Conservation (phyloP, 1,140 invertebrate genomes). For the Protaetia brevitarsis region DNA sequence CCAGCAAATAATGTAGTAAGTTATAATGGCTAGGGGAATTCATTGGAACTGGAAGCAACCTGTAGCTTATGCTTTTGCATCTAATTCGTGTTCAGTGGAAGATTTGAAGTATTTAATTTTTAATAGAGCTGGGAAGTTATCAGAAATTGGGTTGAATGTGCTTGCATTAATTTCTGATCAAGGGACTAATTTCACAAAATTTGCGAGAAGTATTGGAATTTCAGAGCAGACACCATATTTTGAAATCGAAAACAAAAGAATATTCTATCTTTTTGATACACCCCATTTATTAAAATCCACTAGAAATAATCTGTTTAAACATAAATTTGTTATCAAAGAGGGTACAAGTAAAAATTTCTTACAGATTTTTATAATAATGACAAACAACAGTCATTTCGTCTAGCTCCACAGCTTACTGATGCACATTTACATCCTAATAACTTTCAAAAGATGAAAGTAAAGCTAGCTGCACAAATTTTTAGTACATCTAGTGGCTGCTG, state of each 20-base stretch:
- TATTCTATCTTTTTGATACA: slow-evolving; percentile 37
- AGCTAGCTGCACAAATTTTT: slow-evolving; percentile 39
- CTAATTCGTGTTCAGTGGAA: slow-evolving; percentile 26
- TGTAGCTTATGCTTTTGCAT: slow-evolving; percentile 31
- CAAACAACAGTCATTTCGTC: slow-evolving; percentile 25
- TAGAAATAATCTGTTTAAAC: slow-evolving; percentile 34
- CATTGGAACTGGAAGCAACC: slow-evolving; percentile 37
- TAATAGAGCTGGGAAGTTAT: slow-evolving; percentile 30
- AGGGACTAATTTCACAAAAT: slow-evolving; percentile 33
- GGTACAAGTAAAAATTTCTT: background rate
- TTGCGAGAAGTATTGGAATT: slow-evolving; percentile 30
- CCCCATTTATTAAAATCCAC: slow-evolving; percentile 35
- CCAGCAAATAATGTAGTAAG: slow-evolving; percentile 18
- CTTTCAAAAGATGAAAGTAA: slow-evolving; percentile 42
- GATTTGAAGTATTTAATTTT: slow-evolving; percentile 33
- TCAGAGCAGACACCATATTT: slow-evolving; percentile 16
- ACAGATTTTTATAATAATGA: slow-evolving; percentile 26
- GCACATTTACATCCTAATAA: slow-evolving; percentile 40
- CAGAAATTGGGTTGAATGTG: slow-evolving; percentile 33
- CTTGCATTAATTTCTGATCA: slow-evolving; percentile 31
- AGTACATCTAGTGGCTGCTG: slow-evolving; percentile 37
- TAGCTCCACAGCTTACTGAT: slow-evolving; percentile 35
- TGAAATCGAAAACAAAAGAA: too few relatives aligned
- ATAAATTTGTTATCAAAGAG: slow-evolving; percentile 24
- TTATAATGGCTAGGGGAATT: slow-evolving; percentile 32